Conservation (phyloP, 1,140 invertebrate genomes). For the Planococcus citri region DNA sequence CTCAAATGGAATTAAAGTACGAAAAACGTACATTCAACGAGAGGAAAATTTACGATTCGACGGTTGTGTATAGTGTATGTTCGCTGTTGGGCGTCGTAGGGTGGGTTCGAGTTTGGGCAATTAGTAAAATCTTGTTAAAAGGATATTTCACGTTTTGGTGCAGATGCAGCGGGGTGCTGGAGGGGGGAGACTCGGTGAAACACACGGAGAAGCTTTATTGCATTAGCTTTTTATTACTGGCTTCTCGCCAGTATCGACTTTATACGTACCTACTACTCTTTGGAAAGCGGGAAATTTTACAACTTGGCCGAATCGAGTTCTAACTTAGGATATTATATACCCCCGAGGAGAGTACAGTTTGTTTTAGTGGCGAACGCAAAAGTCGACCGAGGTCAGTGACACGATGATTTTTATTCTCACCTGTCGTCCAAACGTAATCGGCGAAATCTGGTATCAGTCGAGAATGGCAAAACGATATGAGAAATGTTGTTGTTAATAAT, state of each 20-base stretch:
- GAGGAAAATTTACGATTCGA: not conserved
- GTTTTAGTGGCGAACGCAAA: no score
- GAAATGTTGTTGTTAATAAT: not conserved
- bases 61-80: no score
- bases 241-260: not conserved
- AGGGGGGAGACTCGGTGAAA: no score
- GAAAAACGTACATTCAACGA: no score
- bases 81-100: no score
- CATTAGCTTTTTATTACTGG: not conserved
- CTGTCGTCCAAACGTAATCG: conserved; percentile 10
- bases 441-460: conserved; percentile 9
- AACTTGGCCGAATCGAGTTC: not conserved
- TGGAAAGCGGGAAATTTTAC: conserved; percentile 12
- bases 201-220: not conserved
- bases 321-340: no score
- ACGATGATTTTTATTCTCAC: not conserved
- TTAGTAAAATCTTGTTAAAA: conserved; percentile 2
- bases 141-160: not conserved
- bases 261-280: not conserved
- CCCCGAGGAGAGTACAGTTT: no score
- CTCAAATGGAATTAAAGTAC: not conserved
- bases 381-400: not conserved
- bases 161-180: no score
- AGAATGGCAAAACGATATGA: not conserved
- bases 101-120: not conserved